phyloP scores from a whole-genome alignment of 2,797 vertebrate genomes.

The Pipistrellus pipistrellus region DNA sequence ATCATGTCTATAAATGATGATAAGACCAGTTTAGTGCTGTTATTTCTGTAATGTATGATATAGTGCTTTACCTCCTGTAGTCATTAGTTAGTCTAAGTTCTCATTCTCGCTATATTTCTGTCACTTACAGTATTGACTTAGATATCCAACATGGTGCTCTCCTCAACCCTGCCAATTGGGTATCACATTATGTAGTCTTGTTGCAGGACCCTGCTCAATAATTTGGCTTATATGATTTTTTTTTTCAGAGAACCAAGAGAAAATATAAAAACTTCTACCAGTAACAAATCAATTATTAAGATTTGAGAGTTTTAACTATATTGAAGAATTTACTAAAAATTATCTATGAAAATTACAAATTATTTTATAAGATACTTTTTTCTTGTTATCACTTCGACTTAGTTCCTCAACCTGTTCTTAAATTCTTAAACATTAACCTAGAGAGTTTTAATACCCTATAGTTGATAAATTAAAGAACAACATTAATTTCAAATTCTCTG shows the following conservation, averaged over 20 bases:
- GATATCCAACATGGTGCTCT: background rate
- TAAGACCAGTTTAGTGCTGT: background rate
- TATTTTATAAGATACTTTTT: background rate
- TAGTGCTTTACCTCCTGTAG: background rate
- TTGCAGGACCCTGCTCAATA: background rate
- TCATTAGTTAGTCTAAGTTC: background rate
- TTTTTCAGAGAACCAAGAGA: background rate
- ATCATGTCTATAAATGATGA: background rate
- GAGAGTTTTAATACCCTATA: background rate
- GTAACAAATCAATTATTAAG: background rate
- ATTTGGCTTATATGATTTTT: background rate
- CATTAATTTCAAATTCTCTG: background rate
- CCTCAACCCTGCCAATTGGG: background rate
- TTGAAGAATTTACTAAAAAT: background rate
- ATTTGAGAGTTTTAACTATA: background rate
- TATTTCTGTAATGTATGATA: background rate
- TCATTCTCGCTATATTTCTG: background rate
- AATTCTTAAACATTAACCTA: background rate
- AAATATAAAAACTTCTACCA: background rate
- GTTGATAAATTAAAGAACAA: background rate
- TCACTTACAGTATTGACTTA: background rate
- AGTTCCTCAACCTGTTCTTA: background rate
- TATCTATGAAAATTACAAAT: background rate
- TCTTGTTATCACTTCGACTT: background rate
- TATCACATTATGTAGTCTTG: background rate